phyloP scores from a whole-genome alignment of 2,888 invertebrate genomes.

The Oscheius sp. region DNA sequence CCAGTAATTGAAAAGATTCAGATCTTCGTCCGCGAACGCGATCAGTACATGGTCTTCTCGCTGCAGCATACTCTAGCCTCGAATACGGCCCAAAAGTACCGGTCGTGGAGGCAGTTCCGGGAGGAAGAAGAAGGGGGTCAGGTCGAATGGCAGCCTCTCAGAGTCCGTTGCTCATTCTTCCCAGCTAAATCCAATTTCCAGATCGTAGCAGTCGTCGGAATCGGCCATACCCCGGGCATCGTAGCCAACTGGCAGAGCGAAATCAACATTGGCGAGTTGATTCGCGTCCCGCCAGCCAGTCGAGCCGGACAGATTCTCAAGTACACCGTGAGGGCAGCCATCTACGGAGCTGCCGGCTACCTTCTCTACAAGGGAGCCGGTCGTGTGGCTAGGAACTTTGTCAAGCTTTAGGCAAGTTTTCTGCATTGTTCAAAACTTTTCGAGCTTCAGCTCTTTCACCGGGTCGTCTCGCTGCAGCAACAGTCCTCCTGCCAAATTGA shows the following conservation, averaged over 20 bases:
- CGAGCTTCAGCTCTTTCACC: background rate
- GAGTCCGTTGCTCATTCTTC: slow-evolving; percentile 22
- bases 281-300: slow-evolving; percentile 48
- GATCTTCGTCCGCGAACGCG: slow-evolving; percentile 86
- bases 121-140: background rate
- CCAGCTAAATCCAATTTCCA: slow-evolving; percentile 72
- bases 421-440: too few species aligned
- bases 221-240: slow-evolving; percentile 94
- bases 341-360: slow-evolving; percentile 58
- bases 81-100: slow-evolving; percentile 54
- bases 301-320: slow-evolving; percentile 34
- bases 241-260: slow-evolving; percentile 82
- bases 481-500: background rate
- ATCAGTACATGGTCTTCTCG: slow-evolving; percentile 86
- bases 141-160: slow-evolving; percentile 56
- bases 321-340: slow-evolving; percentile 41
- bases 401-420: slow-evolving; percentile 7
- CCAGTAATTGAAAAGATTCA: slow-evolving; percentile 6
- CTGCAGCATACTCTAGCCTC: slow-evolving; percentile 54
- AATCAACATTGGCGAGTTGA: slow-evolving; percentile 48
- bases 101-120: slow-evolving; percentile 41
- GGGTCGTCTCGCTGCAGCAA: background rate
- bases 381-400: slow-evolving; percentile 24
- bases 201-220: slow-evolving; percentile 96
- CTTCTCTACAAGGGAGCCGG: slow-evolving; percentile 55